phyloP scores from a whole-genome alignment of 2,888 invertebrate species.

The Girardia tigrina region DNA sequence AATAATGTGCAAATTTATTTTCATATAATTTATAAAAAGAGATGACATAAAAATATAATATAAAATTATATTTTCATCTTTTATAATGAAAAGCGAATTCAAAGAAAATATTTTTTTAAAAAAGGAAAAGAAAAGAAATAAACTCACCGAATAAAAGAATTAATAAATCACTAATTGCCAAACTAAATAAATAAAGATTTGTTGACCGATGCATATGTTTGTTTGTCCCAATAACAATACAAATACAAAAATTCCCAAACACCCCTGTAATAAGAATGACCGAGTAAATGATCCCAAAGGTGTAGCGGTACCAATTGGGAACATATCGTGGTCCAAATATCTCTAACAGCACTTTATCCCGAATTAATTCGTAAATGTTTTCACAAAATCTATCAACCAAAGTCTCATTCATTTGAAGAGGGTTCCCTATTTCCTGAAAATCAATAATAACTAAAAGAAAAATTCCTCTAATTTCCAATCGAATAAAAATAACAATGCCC shows the following conservation, averaged over 20 bases:
- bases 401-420: not conserved
- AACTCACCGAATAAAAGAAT: not conserved
- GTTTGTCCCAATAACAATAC: not conserved
- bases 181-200: slow-evolving; percentile 1
- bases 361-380: not conserved
- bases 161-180: not conserved
- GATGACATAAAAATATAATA: no score
- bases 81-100: no score
- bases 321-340: slow-evolving; percentile 5
- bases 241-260: not conserved
- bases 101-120: no score
- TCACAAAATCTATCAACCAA: not conserved
- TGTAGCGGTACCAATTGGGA: not conserved
- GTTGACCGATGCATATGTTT: not conserved
- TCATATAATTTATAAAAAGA: no score
- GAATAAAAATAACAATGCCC: no score
- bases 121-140: no score
- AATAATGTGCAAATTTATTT: no score
- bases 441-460: no score
- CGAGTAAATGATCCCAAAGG: not conserved
- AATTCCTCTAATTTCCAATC: no score
- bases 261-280: not conserved
- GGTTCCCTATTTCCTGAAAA: no score
- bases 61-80: no score
- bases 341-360: not conserved